Percentiles rank a stretch among this genome's conserved stretches.
Conservation (phyloP, 1,140 invertebrate species). For the Drosophila kikkawai region DNA sequence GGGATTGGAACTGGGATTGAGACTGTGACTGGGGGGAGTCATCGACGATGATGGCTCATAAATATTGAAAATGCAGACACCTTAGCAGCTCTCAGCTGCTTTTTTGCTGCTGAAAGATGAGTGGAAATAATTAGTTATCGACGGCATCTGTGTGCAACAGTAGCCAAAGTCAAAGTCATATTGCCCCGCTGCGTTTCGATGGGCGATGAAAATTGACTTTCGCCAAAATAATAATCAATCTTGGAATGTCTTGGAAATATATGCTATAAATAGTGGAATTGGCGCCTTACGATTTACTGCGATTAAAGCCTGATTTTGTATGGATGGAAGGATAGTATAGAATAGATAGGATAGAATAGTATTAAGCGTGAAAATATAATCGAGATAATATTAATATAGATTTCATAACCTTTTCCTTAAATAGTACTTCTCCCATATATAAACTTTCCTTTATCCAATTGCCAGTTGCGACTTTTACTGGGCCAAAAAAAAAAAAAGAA, state of each 20-base stretch:
- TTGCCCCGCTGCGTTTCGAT: conserved; percentile 28
- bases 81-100: conserved; percentile 36
- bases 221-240: conserved; percentile 41
- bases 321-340: no score
- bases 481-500: conserved; percentile 18
- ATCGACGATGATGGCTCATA: conserved; percentile 43
- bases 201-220: conserved; percentile 46
- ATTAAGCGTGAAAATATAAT: no score
- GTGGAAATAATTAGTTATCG: conserved; percentile 55
- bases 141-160: conserved; percentile 53
- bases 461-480: conserved; percentile 26
- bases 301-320: neutral
- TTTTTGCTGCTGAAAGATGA: conserved; percentile 36
- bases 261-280: neutral
- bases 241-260: conserved; percentile 10
- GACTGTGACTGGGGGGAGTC: conserved; percentile 7
- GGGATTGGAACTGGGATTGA: neutral
- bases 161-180: conserved; percentile 38
- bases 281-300: neutral
- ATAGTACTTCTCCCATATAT: neutral
- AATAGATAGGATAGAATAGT: no score
- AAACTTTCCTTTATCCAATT: conserved; percentile 25
- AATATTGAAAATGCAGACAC: conserved; percentile 51
- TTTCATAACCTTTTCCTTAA: no score
- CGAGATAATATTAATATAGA: neutral